A percentile compares a stretch with the other conserved stretches of the same genome.
Conservation (phyloP, 2,888 invertebrate genomes). For the Leptinotarsa tumamoca region DNA sequence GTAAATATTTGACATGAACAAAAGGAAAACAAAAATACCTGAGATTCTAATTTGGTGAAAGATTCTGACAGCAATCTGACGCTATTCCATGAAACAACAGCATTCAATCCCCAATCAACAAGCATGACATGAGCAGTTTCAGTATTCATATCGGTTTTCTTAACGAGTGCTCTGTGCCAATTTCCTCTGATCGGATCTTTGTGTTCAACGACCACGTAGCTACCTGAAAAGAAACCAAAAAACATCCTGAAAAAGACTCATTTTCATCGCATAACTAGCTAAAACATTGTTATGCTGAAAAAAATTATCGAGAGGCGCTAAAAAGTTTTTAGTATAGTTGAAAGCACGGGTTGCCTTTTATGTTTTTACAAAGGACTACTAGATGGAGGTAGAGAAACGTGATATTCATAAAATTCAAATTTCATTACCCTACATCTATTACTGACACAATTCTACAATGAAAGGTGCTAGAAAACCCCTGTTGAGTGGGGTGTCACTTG, state of each 20-base stretch:
- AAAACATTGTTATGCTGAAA: no score
- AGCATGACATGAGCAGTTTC: conserved; percentile 71
- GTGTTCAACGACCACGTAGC: conserved; percentile 69
- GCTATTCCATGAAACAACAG: conserved; percentile 67
- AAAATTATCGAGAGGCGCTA: no score
- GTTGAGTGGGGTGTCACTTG: no score
- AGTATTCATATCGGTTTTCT: conserved; percentile 63
- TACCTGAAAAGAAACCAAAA: conserved; percentile 61
- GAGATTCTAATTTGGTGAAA: conserved; percentile 57
- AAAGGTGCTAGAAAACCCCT: no score
- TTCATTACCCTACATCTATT: no score
- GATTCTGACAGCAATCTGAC: conserved; percentile 68
- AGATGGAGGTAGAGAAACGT: no score
- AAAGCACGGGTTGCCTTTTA: no score
- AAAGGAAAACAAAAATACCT: conserved; percentile 47
- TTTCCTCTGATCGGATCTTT: conserved; percentile 58
- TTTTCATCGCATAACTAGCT: not conserved
- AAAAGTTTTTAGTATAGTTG: no score
- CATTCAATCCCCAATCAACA: conserved; percentile 74
- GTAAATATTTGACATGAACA: no score
- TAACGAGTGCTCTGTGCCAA: conserved; percentile 75
- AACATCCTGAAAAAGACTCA: not conserved
- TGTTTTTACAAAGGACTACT: no score
- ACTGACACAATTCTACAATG: no score
- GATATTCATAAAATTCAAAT: no score